Conservation (phyloP, 2,113 vertebrate species). For the Plecturocebus donacophilus region DNA sequence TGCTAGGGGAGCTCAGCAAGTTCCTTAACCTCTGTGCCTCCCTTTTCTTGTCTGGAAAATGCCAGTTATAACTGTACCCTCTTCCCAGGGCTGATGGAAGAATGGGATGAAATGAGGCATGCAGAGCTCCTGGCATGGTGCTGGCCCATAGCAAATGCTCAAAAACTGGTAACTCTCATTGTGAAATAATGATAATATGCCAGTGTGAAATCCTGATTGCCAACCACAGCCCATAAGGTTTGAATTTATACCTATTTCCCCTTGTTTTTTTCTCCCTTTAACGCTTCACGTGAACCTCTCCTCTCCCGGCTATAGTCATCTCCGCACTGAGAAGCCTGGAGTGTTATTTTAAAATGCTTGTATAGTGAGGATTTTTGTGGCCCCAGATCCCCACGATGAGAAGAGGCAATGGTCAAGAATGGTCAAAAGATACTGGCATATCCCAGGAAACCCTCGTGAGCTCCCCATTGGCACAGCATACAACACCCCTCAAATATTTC, state of each 20-base stretch:
- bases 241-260: neutral
- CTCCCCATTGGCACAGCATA: neutral
- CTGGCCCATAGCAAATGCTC: neutral
- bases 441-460: accelerated
- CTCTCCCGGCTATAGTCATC: accelerated
- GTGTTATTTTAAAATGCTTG: neutral
- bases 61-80: neutral
- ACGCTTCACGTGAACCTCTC: neutral
- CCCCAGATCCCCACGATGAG: neutral
- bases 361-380: neutral
- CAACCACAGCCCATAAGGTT: neutral
- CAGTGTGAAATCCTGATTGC: neutral
- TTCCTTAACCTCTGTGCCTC: neutral
- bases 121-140: no score
- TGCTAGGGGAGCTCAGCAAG: neutral
- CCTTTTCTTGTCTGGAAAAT: neutral
- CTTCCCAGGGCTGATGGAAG: neutral
- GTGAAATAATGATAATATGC: neutral
- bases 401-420: neutral
- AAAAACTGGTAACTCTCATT: neutral
- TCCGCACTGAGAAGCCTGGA: no score
- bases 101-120: neutral
- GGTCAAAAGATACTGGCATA: neutral
- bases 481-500: neutral
- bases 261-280: neutral